These are phyloP conservation scores for Labia minor DNA, from an alignment of 2,888 invertebrate genomes.

Conservation along the genomic window DNA sequence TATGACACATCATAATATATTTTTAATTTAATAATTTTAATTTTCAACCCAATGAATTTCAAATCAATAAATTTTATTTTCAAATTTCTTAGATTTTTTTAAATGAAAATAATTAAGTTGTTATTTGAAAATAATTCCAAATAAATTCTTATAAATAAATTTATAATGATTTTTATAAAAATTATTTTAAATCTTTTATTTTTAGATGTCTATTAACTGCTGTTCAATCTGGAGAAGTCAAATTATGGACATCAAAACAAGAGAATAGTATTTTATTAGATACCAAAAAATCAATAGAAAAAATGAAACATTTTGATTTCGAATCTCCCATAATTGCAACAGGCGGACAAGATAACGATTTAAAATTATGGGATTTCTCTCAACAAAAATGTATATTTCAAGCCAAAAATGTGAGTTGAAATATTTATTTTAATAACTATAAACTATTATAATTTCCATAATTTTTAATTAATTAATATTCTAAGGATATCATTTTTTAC, in stretches of 20 bases:
- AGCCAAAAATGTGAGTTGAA: conserved; percentile 54
- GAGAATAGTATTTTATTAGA: conserved; percentile 15
- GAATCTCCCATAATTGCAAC: conserved; percentile 58
- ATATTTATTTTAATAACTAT: conserved; percentile 33
- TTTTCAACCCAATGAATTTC: no score
- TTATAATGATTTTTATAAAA: no score
- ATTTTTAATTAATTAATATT: neutral
- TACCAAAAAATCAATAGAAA: conserved; percentile 31
- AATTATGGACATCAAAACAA: conserved; percentile 42
- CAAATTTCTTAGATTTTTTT: no score
- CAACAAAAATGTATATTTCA: conserved; percentile 40
- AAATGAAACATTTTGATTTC: conserved; percentile 51
- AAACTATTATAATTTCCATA: neutral
- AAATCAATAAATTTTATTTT: no score
- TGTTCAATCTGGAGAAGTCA: conserved; percentile 50
- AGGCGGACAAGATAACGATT: conserved; percentile 80
- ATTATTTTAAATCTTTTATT: no score
- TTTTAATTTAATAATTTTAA: no score
- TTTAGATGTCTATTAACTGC: conserved; percentile 43
- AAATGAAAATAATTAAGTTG: no score
- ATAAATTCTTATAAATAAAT: no score
- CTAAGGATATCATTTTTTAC: neutral
- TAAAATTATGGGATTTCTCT: conserved; percentile 71
- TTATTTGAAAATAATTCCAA: no score
- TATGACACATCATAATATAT: no score